Percentiles rank a stretch among this genome's conserved stretches.
phyloP scores from a whole-genome alignment of 2,113 vertebrate species.

The Cricetomys ansorgei region DNA sequence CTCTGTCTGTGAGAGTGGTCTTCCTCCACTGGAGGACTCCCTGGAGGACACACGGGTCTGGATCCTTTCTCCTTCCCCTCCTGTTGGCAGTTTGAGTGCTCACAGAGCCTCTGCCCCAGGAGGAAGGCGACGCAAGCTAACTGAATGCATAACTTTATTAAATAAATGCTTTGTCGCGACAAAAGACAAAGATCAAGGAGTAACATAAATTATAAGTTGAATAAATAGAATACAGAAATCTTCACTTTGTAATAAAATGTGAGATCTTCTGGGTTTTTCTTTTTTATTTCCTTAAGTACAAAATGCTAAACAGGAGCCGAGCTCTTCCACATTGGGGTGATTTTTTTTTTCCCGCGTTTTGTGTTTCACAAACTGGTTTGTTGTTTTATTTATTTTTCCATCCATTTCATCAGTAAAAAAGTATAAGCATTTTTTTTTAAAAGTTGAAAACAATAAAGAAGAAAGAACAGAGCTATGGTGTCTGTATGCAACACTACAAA shows the following conservation, averaged over 20 bases:
- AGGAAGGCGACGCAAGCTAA: constrained; percentile 85
- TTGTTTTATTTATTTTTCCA: constrained; percentile 77
- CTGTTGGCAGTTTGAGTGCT: neutral
- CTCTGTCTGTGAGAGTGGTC: rapidly evolving
- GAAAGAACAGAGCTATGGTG: constrained; percentile 86
- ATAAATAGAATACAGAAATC: constrained; percentile 99
- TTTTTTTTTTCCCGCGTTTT: constrained; percentile 81
- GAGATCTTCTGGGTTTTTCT: constrained; percentile 92
- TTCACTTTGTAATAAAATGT: constrained; percentile 99
- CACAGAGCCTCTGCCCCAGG: neutral
- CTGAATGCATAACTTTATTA: constrained; percentile 99
- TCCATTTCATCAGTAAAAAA: constrained; percentile 89
- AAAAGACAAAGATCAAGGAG: constrained; percentile 99
- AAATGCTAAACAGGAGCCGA: constrained; percentile 95
- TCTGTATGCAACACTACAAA: constrained; percentile 88
- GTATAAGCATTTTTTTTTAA: constrained; percentile 89
- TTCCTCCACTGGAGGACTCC: neutral
- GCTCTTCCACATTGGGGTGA: constrained; percentile 88
- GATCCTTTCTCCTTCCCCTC: neutral
- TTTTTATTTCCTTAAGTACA: constrained; percentile 93
- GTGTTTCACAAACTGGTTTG: constrained; percentile 91
- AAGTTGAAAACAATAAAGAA: constrained; percentile 82
- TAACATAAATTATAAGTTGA: constrained; percentile 99
- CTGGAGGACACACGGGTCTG: neutral
- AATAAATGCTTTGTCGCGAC: constrained; percentile 99